Evolutionary conservation across 2,113 vertebrate species (phyloP), one percentile per base, ranked within the genome.

Genomic region (Siphamia tubifer): DNA sequence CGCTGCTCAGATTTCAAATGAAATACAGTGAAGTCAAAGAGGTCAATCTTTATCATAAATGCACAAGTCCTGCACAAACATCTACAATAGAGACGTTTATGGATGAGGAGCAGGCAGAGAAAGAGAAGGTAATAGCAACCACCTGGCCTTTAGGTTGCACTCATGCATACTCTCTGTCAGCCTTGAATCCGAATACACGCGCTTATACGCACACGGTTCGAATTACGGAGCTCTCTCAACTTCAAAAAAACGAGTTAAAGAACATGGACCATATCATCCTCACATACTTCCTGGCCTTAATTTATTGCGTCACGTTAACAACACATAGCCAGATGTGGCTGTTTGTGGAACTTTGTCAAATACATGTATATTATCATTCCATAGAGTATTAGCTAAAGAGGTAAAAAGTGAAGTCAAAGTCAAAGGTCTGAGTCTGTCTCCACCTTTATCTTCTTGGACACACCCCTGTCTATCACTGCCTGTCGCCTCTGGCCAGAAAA

Each of bases 201-300:
- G 13, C 10, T 40, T 28, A 21, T 23, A 66, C 47, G 57, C 62
- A 86, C 2, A 48, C 1, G 54, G 53, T 64, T 80, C n/a, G 47
- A 62, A 58, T 88, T 69, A 69, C 58, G 32, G 21, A 49, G 62
- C 24, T 69, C 57, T 78, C 68, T 48, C 6, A 47, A 74, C 61
- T 79, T 88, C 62, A 85, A 81, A 85, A 35, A 21, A 28, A 20
- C 39, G 43, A 75, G 60, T 36, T 63, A 48, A 27, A 69, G 44
- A 63, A 45, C 49, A 64, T 64, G 42, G 35, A 0, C 36, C 30
- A 49, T 49, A 23, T 74, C 71, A 68, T 55, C 36, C 21, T 45
- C 11, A 51, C 47, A 61, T 42, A 36, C 20, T 69, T 19, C 23
- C 9, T 6, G 66, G 63, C 38, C 53, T 21, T 27, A 24, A 27